phyloP scores from a whole-genome alignment of 2,888 invertebrate genomes.

The Cephus pulcher region DNA sequence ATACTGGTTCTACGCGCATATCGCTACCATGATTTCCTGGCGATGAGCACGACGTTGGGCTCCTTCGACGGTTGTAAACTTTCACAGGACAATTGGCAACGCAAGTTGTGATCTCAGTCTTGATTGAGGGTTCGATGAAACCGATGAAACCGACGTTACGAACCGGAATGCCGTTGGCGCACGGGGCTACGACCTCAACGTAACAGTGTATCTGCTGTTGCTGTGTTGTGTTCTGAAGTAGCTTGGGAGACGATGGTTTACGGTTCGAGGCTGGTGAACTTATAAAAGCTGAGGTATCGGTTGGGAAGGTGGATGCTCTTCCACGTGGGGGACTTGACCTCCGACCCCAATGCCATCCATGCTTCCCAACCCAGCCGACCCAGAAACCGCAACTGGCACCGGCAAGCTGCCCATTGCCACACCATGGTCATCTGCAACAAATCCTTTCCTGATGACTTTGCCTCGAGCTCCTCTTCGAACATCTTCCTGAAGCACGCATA shows the following conservation, averaged over 20 bases:
- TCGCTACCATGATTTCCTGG: too few relatives aligned
- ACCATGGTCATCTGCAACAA: conserved; percentile 48
- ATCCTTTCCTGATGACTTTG: conserved; percentile 3
- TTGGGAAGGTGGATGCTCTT: conserved; percentile 34
- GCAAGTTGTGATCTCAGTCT: too few relatives aligned
- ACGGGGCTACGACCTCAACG: conserved; percentile 37
- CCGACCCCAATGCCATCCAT: conserved; percentile 33
- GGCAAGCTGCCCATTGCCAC: conserved; percentile 48
- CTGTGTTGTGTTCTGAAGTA: conserved; percentile 32
- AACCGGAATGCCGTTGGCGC: conserved; percentile 42
- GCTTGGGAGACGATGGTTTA: conserved; percentile 29
- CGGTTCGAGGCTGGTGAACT: conserved; percentile 34
- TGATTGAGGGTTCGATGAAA: conserved; percentile 6
- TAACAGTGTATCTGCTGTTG: conserved; percentile 37
- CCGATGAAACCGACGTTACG: conserved; percentile 38
- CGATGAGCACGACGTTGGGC: too few relatives aligned
- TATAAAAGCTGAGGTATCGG: conserved; percentile 34
- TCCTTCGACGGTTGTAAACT: too few relatives aligned
- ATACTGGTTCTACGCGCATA: too few relatives aligned
- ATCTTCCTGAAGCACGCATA: too few relatives aligned
- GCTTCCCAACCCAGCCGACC: conserved; percentile 43
- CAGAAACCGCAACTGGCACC: conserved; percentile 35
- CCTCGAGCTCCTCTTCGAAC: too few relatives aligned
- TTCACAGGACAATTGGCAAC: too few relatives aligned
- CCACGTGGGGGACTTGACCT: conserved; percentile 30